These are phyloP conservation scores for Ctenosaura bakeri DNA, from an alignment of 2,797 vertebrate genomes.

Conservation along the genomic window DNA sequence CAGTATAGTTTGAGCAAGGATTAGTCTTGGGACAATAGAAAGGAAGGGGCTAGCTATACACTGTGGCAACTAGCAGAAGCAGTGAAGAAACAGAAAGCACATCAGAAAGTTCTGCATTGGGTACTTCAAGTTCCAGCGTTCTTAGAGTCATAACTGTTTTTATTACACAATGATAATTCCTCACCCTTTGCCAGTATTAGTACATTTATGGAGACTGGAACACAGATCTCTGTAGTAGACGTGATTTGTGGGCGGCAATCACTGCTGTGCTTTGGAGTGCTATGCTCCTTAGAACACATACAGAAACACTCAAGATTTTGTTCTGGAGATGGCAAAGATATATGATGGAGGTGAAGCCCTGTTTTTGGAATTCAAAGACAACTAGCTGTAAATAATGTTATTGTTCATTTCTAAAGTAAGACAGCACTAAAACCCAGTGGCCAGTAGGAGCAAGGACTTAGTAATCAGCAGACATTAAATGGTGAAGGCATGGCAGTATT, in stretches of 20 bases:
- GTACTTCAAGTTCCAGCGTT: neutral
- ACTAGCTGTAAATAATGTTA: neutral
- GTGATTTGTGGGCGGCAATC: neutral
- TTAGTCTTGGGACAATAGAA: neutral
- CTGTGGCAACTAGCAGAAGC: neutral
- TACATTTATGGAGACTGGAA: neutral
- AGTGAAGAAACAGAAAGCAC: neutral
- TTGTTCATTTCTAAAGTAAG: conserved; percentile 2
- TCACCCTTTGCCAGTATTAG: neutral
- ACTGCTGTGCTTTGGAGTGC: neutral
- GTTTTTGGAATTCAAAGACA: neutral
- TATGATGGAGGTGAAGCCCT: neutral
- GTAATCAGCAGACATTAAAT: conserved; percentile 6
- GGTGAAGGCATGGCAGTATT: neutral
- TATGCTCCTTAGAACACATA: neutral
- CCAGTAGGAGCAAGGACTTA: conserved; percentile 5
- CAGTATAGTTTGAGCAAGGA: neutral
- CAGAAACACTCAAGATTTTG: neutral
- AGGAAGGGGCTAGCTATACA: neutral
- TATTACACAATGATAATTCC: neutral
- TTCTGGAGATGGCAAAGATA: neutral
- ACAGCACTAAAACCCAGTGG: neutral
- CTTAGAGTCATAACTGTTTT: neutral
- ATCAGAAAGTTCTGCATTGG: neutral
- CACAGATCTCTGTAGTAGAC: too few species aligned